Percentiles rank a stretch among this genome's conserved stretches.
Evolutionary conservation across 2,888 invertebrate genomes (phyloP).

Genomic region (Epiblema foenella): DNA sequence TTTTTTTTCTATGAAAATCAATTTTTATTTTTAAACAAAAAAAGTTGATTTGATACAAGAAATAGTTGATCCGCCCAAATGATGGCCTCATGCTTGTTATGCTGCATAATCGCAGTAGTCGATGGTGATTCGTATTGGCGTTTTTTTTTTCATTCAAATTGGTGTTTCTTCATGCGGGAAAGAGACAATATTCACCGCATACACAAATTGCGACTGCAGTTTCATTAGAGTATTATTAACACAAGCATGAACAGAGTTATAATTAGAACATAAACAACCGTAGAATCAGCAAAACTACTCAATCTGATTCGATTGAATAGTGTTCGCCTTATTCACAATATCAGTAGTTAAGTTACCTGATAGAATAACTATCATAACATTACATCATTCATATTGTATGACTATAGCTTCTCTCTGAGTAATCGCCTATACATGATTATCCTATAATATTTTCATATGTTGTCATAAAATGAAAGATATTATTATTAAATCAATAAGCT

Average conservation of each 20-base stretch:
- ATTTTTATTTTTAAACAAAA: too few species aligned
- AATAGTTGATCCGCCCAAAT: too few species aligned
- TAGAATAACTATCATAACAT: slow-evolving; percentile 34
- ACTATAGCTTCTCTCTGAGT: slow-evolving; percentile 45
- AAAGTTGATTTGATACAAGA: too few species aligned
- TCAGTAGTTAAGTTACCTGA: neutral
- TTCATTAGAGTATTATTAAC: neutral
- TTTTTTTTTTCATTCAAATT: too few species aligned
- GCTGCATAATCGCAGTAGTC: neutral
- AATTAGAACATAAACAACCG: neutral
- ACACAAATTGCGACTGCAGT: neutral
- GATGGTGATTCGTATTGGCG: neutral
- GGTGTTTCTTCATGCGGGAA: neutral
- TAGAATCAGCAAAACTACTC: neutral
- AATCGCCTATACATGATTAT: slow-evolving; percentile 48
- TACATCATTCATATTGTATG: slow-evolving; percentile 34
- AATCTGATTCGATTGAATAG: slow-evolving; percentile 13
- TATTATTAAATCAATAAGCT: slow-evolving; percentile 53
- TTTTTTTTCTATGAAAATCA: too few species aligned
- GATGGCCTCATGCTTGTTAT: neutral
- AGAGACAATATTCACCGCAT: neutral
- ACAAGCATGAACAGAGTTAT: neutral
- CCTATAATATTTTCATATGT: slow-evolving; percentile 46
- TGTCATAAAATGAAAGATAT: slow-evolving; percentile 47
- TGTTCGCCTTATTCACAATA: neutral